Evolutionary conservation across 2,797 vertebrate genomes (phyloP).

Genomic region (Moxostoma hubbsi): DNA sequence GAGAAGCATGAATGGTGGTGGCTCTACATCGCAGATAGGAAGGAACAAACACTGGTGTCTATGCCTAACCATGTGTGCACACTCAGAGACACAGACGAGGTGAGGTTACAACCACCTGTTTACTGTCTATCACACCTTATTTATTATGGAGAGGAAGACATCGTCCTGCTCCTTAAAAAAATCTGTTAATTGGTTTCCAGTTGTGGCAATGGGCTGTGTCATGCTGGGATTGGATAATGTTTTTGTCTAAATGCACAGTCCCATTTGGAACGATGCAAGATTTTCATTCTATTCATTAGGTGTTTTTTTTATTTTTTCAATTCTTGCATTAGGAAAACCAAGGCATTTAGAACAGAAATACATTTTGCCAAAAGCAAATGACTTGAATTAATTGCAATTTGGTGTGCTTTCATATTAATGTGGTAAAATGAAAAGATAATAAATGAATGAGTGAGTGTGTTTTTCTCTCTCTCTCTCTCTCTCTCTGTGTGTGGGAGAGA

Average conservation of each 20-base stretch:
- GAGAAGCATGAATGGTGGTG: constrained; percentile 99
- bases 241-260: neutral
- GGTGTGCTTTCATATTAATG: neutral
- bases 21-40: constrained; percentile 97
- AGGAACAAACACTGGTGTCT: constrained; percentile 94
- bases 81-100: constrained; percentile 96
- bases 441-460: constrained; percentile 19
- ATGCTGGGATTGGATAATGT: neutral
- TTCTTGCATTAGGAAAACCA: neutral
- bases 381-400: neutral
- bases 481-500: neutral
- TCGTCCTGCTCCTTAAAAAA: neutral
- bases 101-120: constrained; percentile 63
- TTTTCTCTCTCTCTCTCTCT: neutral
- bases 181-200: neutral
- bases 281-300: neutral
- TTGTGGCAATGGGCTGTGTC: neutral
- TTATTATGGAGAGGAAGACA: neutral
- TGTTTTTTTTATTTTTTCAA: neutral
- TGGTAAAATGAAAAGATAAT: constrained; percentile 5
- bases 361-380: neutral
- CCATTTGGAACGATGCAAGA: neutral
- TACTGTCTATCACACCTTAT: neutral
- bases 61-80: constrained; percentile 99
- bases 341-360: neutral